phyloP scores from a whole-genome alignment of 2,888 invertebrate genomes.

The Brachypterus glaber region DNA sequence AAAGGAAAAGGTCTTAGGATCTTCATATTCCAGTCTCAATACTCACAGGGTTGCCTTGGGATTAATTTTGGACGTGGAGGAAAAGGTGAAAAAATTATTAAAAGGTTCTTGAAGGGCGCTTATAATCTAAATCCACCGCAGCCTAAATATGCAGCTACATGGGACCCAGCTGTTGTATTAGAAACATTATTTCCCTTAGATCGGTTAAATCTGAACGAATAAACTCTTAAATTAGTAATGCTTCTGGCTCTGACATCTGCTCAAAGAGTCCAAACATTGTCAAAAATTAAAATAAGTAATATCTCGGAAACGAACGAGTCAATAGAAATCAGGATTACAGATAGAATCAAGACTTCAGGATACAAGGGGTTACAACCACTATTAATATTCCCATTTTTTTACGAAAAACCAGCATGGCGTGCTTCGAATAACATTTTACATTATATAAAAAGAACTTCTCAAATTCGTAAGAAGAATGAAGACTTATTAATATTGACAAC shows the following conservation, averaged over 20 bases:
- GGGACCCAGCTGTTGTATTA: slow-evolving; percentile 3
- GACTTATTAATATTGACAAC: slow-evolving; percentile 13
- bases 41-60: slow-evolving; percentile 6
- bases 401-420: neutral
- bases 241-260: slow-evolving; percentile 2
- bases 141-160: neutral
- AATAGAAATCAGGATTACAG: slow-evolving; percentile 4
- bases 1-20: neutral
- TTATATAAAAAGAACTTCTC: neutral
- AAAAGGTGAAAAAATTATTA: slow-evolving; percentile 6
- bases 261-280: slow-evolving; percentile 4
- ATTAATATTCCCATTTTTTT: slow-evolving; percentile 8
- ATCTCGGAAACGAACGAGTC: neutral
- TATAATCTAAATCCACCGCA: slow-evolving; percentile 7
- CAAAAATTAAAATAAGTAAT: slow-evolving; percentile 7
- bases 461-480: slow-evolving; percentile 4
- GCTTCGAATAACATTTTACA: slow-evolving; percentile 1
- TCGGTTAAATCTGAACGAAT: neutral
- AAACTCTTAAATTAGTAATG: slow-evolving; percentile 3
- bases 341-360: slow-evolving; percentile 7
- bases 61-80: slow-evolving; percentile 4
- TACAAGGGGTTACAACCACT: slow-evolving; percentile 3
- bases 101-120: slow-evolving; percentile 6
- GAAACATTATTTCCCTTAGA: neutral
- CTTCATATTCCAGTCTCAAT: slow-evolving; percentile 1